These are phyloP conservation scores for Parasteatoda lunata DNA, from an alignment of 2,888 invertebrate species.

Conservation along the genomic window DNA sequence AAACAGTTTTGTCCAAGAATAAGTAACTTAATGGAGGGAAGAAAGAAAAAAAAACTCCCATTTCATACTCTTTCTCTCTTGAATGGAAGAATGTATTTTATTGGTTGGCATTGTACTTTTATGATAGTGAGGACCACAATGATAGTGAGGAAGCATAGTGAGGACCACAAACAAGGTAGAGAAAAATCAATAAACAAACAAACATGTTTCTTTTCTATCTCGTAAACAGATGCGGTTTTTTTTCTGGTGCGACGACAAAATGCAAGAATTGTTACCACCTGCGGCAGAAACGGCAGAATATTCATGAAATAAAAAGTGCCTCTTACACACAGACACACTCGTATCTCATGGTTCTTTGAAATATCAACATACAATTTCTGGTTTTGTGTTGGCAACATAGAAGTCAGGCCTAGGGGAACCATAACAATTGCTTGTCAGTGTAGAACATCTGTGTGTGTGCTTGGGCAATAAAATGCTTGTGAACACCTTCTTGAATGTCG, in stretches of 20 bases:
- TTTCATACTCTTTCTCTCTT: no score
- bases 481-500: not conserved
- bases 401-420: not conserved
- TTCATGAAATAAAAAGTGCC: no score
- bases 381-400: slow-evolving; percentile 42
- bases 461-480: not conserved
- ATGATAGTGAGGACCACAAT: not conserved
- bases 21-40: no score
- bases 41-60: no score
- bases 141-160: not conserved
- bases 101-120: slow-evolving; percentile 58
- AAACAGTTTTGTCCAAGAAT: no score
- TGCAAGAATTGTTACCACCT: not conserved
- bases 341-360: slow-evolving; percentile 43
- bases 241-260: not conserved
- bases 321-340: slow-evolving; percentile 28
- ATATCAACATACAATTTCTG: slow-evolving; percentile 25
- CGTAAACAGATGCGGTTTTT: not conserved
- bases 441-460: not conserved
- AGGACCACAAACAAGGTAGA: not conserved
- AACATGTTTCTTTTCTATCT: not conserved
- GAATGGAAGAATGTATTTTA: slow-evolving; percentile 45
- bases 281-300: not conserved
- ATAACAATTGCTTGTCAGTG: not conserved
- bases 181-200: not conserved